These are phyloP conservation scores for Seira musarum DNA, from an alignment of 2,888 invertebrate species.

Conservation along the genomic window DNA sequence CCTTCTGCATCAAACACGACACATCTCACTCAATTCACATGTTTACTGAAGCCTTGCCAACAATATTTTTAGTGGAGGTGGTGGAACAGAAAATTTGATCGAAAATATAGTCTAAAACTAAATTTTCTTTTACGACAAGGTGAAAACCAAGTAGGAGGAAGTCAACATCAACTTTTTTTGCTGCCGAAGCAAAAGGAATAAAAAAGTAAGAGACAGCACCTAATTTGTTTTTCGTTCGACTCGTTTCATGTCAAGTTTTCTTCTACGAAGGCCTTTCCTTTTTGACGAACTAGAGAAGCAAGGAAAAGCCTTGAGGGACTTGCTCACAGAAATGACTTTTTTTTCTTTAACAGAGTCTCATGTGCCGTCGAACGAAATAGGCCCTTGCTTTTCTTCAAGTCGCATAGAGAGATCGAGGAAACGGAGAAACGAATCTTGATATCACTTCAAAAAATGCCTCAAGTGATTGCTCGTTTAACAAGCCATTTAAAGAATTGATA, in stretches of 20 bases:
- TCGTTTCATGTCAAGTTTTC: slow-evolving; percentile 17
- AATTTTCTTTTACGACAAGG: slow-evolving; percentile 11
- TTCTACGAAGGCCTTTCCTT: neutral
- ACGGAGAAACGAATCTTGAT: neutral
- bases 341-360: neutral
- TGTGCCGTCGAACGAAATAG: too few relatives aligned
- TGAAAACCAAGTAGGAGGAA: slow-evolving; percentile 2
- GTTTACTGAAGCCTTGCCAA: too few relatives aligned
- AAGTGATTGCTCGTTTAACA: neutral
- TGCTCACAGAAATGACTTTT: neutral
- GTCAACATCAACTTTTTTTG: slow-evolving; percentile 8
- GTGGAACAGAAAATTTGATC: too few relatives aligned
- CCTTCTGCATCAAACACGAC: too few relatives aligned
- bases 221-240: slow-evolving; percentile 45
- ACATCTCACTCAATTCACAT: too few relatives aligned
- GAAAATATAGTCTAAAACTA: too few relatives aligned
- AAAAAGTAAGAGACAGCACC: slow-evolving; percentile 23
- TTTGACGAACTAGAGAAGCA: neutral
- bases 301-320: slow-evolving; percentile 21
- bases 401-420: too few relatives aligned
- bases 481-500: neutral
- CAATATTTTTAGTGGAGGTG: too few relatives aligned
- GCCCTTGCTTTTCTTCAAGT: too few relatives aligned
- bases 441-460: neutral
- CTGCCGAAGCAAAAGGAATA: neutral